Evolutionary conservation across 2,113 vertebrate genomes (phyloP).

Genomic region (Ploceus nigricollis): DNA sequence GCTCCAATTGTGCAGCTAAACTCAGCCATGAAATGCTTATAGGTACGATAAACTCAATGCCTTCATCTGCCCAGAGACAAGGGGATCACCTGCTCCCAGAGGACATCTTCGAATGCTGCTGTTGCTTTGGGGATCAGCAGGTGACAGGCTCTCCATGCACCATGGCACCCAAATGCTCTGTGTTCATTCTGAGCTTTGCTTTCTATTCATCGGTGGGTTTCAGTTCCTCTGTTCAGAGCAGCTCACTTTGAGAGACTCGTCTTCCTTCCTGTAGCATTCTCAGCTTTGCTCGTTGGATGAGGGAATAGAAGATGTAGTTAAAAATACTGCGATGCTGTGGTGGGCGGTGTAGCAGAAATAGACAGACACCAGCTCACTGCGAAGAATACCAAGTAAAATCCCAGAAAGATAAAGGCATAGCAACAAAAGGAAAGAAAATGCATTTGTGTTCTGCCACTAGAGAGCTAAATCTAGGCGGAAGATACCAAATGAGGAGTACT

Average conservation of each 20-base stretch:
- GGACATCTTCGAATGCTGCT: background rate
- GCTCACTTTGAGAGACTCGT: background rate
- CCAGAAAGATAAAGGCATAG: slow-evolving; percentile 23
- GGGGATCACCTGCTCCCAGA: background rate
- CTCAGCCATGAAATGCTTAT: background rate
- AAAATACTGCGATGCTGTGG: slow-evolving; percentile 42
- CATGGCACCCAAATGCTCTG: background rate
- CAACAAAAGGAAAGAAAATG: slow-evolving; percentile 8
- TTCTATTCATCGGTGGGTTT: background rate
- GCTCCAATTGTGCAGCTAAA: background rate
- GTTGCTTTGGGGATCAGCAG: background rate
- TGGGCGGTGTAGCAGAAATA: slow-evolving; percentile 61
- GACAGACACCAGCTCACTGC: slow-evolving; percentile 42
- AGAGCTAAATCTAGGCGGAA: background rate
- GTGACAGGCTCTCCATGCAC: background rate
- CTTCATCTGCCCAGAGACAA: background rate
- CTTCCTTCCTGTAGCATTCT: background rate
- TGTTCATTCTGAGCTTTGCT: background rate
- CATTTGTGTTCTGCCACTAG: background rate
- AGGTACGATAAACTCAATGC: background rate
- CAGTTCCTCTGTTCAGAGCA: background rate
- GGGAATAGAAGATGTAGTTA: slow-evolving; percentile 44
- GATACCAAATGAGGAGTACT: background rate
- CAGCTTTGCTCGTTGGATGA: background rate
- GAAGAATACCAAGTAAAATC: slow-evolving; percentile 39